Evolutionary conservation across 2,797 vertebrate genomes (phyloP).

Genomic region (Onychomys leucogaster): DNA sequence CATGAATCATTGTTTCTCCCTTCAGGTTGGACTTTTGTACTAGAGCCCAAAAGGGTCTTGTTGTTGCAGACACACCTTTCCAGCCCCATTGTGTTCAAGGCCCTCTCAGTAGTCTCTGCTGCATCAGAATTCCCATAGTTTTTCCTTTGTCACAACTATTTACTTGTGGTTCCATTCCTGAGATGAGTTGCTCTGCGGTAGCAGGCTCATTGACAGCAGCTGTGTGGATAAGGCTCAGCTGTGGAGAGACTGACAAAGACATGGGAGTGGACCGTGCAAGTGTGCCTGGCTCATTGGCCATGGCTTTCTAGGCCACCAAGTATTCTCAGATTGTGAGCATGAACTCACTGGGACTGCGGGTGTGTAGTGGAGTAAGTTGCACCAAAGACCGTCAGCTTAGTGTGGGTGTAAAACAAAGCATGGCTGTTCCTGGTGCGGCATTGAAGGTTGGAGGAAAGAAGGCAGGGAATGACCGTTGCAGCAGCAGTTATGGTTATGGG

Average conservation of each 20-base stretch:
- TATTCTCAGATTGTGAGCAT: not conserved
- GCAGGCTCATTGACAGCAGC: not conserved
- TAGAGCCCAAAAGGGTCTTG: not conserved
- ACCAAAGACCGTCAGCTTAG: not conserved
- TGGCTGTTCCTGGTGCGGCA: not conserved
- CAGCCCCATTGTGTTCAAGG: not conserved
- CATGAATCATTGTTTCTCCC: not conserved
- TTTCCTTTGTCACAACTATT: not conserved
- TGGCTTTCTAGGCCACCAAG: not conserved
- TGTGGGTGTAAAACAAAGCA: not conserved
- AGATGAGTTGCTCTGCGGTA: not conserved
- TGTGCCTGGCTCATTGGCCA: not conserved
- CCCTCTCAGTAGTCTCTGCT: not conserved
- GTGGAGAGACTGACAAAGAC: not conserved
- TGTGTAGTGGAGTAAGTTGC: too few relatives aligned
- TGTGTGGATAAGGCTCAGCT: not conserved
- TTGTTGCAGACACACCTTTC: not conserved
- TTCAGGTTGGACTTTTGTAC: not conserved
- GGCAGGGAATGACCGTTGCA: not conserved
- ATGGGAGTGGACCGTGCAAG: fast-evolving
- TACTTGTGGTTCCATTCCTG: not conserved
- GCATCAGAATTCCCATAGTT: not conserved
- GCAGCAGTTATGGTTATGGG: not conserved
- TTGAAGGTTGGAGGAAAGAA: not conserved
- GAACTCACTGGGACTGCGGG: not conserved